Percentiles rank a stretch among this genome's conserved stretches.
These are phyloP conservation scores for Stigmatopora nigra DNA, from an alignment of 2,113 vertebrate genomes.

Conservation along the genomic window DNA sequence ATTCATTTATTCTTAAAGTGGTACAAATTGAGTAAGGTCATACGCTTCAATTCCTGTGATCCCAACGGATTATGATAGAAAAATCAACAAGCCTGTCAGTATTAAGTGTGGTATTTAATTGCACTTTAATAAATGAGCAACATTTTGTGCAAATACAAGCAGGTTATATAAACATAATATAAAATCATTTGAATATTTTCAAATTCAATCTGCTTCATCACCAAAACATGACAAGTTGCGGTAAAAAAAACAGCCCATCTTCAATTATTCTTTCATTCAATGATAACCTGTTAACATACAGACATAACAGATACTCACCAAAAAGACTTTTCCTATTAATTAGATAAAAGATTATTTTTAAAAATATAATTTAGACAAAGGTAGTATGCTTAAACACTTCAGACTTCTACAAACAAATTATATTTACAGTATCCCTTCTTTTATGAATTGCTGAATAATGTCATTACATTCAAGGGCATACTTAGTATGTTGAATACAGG, in stretches of 20 bases:
- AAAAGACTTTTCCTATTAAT: background rate
- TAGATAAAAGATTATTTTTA: background rate
- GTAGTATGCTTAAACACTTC: background rate
- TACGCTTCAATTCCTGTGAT: no score
- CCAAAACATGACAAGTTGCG: constrained; percentile 38
- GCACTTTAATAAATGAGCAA: background rate
- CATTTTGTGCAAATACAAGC: background rate
- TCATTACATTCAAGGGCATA: no score
- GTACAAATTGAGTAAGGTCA: no score
- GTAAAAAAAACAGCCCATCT: constrained; percentile 18
- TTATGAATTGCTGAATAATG: no score
- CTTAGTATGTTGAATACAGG: no score
- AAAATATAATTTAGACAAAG: background rate
- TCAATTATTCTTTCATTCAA: background rate
- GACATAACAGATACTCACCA: background rate
- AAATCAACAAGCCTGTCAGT: background rate
- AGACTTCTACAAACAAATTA: background rate
- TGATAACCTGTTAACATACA: background rate
- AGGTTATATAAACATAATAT: background rate
- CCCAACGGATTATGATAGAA: background rate
- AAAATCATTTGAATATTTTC: background rate
- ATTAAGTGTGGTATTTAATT: constrained; percentile 1
- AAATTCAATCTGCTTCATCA: constrained; percentile 14
- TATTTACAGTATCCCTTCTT: background rate
- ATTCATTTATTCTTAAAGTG: no score